phyloP scores from a whole-genome alignment of 2,113 vertebrate species.

The Neotoma lepida region DNA sequence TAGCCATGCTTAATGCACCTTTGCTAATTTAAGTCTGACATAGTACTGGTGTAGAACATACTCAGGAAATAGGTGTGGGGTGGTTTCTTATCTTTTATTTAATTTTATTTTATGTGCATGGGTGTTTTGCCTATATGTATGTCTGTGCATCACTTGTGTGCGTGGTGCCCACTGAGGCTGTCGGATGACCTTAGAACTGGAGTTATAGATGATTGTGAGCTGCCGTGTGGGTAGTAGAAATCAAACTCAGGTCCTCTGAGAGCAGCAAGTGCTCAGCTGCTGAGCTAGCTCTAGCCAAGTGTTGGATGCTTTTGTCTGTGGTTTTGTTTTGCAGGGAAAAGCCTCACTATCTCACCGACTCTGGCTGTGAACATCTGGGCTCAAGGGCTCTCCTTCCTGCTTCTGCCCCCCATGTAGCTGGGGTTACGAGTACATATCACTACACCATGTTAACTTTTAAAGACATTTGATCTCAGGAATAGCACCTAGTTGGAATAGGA shows the following conservation, averaged over 20 bases:
- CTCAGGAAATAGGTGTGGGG: neutral
- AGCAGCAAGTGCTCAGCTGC: neutral
- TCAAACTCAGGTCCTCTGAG: neutral
- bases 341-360: neutral
- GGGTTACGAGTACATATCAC: neutral
- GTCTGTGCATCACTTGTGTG: neutral
- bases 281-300: neutral
- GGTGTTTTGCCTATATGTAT: neutral
- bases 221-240: neutral
- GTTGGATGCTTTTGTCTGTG: neutral
- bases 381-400: neutral
- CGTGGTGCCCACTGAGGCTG: too few species aligned
- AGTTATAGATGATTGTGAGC: neutral
- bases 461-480: neutral
- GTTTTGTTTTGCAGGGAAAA: neutral
- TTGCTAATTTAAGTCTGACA: neutral
- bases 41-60: neutral
- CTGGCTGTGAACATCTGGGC: neutral
- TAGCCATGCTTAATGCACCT: neutral
- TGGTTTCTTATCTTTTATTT: neutral
- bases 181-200: neutral
- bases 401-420: neutral
- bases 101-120: neutral
- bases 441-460: neutral
- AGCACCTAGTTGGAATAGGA: neutral